Base-by-base conservation (phyloP, 2,888 invertebrate species). In the Ochropleura plecta region DNA sequence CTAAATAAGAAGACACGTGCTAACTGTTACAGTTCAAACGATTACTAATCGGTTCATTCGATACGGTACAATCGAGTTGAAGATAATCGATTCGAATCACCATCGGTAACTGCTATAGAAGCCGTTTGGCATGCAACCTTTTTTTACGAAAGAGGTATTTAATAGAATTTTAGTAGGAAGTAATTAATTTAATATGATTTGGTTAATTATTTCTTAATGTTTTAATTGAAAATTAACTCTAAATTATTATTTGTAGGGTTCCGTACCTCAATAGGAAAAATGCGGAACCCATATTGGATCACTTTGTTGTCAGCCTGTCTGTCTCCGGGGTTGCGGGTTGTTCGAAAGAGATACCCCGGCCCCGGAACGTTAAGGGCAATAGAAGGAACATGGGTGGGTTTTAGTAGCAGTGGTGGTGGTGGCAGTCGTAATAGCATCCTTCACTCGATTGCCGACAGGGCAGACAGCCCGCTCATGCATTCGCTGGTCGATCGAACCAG, bases 31-130 rank as follows among this genome's bases (percentile, higher is more conserved):
- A 84, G 59, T 84, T 86, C 49, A 80, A 78, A 81, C 78, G 74
- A 86, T 79, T 72, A 70, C 60, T 84, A 85, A 86, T 86, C 67
- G 86, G 0, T 44, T 8, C 9, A 84, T 84, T 86, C 76, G 86
- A 59, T 70, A 10, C 82, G 85, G 75, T 70, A 30, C 30, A 78
- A 73, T 71, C 65, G 76, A 84, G 10, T 74, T 72, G 73, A 55
- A 70, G 6, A 48, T 18, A 84, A 84, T 86, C 63, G 63, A 83
- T 83, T 83, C 12, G 59, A 55, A 51, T n/a, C 68, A 70, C 77
- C 66, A 53, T 68, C 51, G 48, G 46, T 78, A 72, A 78, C 67
- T 73, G 53, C 68, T 65, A 63, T 73, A 46, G 78, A 73, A 63
- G 75, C 64, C 42, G 18, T 20, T 78, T 68, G 49, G 68, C 83